Conservation (phyloP, 2,113 vertebrate genomes). For the Neotragus moschatus region DNA sequence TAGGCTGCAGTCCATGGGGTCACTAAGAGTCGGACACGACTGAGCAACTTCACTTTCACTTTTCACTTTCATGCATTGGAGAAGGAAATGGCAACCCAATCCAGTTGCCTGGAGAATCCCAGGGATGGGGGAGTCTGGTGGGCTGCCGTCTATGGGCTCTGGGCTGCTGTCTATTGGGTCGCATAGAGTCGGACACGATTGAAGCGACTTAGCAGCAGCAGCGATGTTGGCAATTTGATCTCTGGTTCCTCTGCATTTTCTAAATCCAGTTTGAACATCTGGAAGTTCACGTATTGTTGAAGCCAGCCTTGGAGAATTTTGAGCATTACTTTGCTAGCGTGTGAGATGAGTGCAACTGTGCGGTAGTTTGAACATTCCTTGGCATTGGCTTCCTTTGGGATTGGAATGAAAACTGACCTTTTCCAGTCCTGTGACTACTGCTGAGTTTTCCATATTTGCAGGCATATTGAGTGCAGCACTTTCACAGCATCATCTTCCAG, state of each 20-base stretch:
- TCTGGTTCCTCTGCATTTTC: background rate
- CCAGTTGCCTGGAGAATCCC: no score
- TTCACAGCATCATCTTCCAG: background rate
- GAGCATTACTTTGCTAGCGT: background rate
- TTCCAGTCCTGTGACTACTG: background rate
- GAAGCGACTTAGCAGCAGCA: no score
- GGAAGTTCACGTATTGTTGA: background rate
- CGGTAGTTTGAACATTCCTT: background rate
- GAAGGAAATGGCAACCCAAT: no score
- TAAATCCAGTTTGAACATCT: background rate
- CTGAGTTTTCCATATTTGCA: background rate
- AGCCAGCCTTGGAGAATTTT: background rate
- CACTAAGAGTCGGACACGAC: no score
- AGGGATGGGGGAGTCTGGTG: no score
- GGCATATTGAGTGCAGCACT: background rate
- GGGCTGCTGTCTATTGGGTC: no score
- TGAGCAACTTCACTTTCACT: no score
- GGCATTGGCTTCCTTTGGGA: background rate
- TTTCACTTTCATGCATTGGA: no score
- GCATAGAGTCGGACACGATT: no score
- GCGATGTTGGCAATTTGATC: background rate
- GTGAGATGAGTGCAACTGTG: background rate
- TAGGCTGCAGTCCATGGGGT: no score
- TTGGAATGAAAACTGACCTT: background rate
- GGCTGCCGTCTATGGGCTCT: no score